Evolutionary conservation across 2,113 vertebrate genomes (phyloP), one percentile per base, ranked within the genome.

Genomic region (Butorides virescens): DNA sequence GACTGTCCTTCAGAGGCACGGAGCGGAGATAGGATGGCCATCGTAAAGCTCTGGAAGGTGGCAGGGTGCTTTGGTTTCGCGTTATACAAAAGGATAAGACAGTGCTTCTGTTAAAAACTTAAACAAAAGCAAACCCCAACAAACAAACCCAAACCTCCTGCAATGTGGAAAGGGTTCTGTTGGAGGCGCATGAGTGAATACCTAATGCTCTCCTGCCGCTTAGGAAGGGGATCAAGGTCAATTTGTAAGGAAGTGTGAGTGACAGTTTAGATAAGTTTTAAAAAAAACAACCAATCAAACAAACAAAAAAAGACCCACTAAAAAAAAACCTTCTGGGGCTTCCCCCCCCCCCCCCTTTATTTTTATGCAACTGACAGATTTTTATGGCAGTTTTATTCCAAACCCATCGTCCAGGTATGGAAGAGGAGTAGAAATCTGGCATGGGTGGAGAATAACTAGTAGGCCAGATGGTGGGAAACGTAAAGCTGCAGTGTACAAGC

Each of bases 401-500:
- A 91, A 63, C 15, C 32, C 56, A 68, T 76, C 68, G 36, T 22
- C 44, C 90, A 95, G 84, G 93, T 96, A 83, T 8, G 65, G 80
- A 23, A 94, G 39, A 66, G 55, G 42, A 85, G 49, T 7, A 1
- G 29, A 76, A 95, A 95, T 73, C 92, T 94, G 92, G 74, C 77
- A 88, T 21, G 81, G 39, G 39, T 63, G 62, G 93, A 82, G 88
- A 81, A 39, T 36, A 91, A 42, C 53, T 73, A 66, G 25, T 44
- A 49, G 42, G 42, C 77, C 94, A 97, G 94, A 96, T 95, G 95
- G 87, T 50, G n/a, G 78, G 19, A 82, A 82, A 66, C 71, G 73
- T 91, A 88, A 95, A 94, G 27, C 77, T 90, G 17, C 53, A 79
- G 32, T 65, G 46, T 36, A 20, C 66, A 79, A 75, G 37, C 49